These are phyloP conservation scores for Formica exsecta DNA, from an alignment of 1,140 invertebrate species.

Conservation along the genomic window DNA sequence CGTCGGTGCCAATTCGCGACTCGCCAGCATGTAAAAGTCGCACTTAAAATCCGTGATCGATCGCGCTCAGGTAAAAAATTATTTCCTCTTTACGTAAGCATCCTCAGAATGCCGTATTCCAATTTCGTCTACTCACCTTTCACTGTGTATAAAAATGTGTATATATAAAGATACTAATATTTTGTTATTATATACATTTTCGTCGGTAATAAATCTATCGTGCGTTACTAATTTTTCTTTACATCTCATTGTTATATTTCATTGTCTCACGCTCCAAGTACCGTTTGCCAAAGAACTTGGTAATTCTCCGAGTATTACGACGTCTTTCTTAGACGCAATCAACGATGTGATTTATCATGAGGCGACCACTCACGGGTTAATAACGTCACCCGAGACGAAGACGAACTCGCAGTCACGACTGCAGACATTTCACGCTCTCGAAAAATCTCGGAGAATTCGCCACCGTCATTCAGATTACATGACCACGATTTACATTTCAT, in stretches of 20 bases:
- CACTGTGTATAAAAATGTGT: neutral
- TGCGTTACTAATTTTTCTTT: neutral
- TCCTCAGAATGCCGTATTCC: neutral
- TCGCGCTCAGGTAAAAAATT: constrained; percentile 18
- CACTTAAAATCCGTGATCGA: constrained; percentile 52
- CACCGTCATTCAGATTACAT: neutral
- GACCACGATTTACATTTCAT: constrained; percentile 66
- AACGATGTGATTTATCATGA: constrained; percentile 52
- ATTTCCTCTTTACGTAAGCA: neutral
- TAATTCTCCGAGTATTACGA: neutral
- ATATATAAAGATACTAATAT: neutral
- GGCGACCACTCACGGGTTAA: constrained; percentile 47
- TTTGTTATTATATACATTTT: neutral
- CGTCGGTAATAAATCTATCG: neutral
- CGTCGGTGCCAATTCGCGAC: constrained; percentile 69
- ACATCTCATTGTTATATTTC: constrained; percentile 4
- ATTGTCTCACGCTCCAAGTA: constrained; percentile 18
- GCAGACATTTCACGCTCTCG: constrained; percentile 39
- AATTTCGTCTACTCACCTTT: neutral
- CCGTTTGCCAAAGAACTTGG: constrained; percentile 36
- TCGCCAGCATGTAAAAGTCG: constrained; percentile 50
- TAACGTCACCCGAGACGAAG: constrained; percentile 65
- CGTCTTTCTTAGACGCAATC: constrained; percentile 25
- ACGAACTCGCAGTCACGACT: constrained; percentile 55
- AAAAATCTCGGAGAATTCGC: constrained; percentile 69